Evolutionary conservation across 2,888 invertebrate species (phyloP).

Genomic region (Nephrotoma guestfalica): DNA sequence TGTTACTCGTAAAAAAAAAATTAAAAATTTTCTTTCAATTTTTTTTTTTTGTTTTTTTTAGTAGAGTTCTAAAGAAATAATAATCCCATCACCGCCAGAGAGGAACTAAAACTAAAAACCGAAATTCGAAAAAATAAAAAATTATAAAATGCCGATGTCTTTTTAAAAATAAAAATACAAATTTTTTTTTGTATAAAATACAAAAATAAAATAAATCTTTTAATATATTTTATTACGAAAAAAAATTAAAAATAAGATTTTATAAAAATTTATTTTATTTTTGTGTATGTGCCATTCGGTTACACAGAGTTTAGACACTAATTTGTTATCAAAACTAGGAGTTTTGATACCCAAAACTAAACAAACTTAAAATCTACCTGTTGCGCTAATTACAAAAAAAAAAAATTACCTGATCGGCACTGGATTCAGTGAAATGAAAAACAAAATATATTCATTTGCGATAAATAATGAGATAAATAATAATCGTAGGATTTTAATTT

Average conservation of each 20-base stretch:
- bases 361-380: background rate
- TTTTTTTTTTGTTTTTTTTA: background rate
- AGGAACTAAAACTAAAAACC: constrained; percentile 4
- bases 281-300: background rate
- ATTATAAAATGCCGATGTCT: background rate
- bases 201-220: background rate
- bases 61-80: background rate
- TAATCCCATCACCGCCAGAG: constrained; percentile 4
- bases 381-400: background rate
- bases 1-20: background rate
- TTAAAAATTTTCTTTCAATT: background rate
- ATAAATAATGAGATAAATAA: background rate
- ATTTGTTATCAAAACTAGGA: background rate
- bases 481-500: background rate
- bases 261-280: background rate
- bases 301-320: background rate
- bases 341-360: background rate
- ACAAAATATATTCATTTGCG: background rate
- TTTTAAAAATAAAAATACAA: background rate
- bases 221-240: background rate
- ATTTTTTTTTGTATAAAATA: background rate
- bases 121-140: background rate
- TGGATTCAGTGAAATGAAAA: background rate
- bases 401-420: background rate
- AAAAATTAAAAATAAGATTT: background rate